Base-by-base conservation (phyloP, 2,888 invertebrate genomes). In the Lissocephala sabroskyi region DNA sequence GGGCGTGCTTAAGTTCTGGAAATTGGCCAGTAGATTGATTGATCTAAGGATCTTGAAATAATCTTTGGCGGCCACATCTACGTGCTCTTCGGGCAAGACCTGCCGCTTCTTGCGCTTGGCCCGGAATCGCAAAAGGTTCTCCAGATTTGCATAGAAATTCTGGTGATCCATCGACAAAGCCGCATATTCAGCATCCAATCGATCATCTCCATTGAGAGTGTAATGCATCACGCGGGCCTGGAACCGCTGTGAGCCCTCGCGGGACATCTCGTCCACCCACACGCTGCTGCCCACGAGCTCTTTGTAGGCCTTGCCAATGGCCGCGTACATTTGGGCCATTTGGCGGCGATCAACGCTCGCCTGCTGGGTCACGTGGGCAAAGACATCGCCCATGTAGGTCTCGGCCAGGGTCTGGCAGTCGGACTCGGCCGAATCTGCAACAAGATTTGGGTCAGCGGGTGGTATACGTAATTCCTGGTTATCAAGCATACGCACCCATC, bases 261-360 rank as follows among this genome's bases (percentile, higher is more conserved):
- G 62, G 0, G 83, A 78, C 39, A 83, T 80, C 53, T 83, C 83
- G 41, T 84, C 84, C 33, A 83, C 77, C 84, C 84, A 83, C 0
- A 66, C 30, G 2, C 74, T 79, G 28, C 59, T 43, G 2, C 56
- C 53, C 16, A 82, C 51, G n/a, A 79, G 65, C 3, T 71, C 62
- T 30, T 76, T 76, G 45, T 81, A 82, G 18, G 67, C 55, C 18
- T 61, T 63, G 2, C 81, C 84, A 10, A 83, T 59, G n/a, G 60
- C 61, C 2, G 77, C 65, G 32, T 82, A 83, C 64, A 83, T 62
- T 33, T 79, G 63, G 0, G 77, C 78, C 56, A 81, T 67, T 44
- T 76, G 76, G 19, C 67, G 65, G 6, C 75, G 76, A 42, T 84
- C 71, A 13, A 66, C 65, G 11, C 63, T 62, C 0, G 78, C 59